Percentiles rank a stretch among this genome's conserved stretches.
phyloP scores from a whole-genome alignment of 2,888 invertebrate species.

The Nymphalis urticae region DNA sequence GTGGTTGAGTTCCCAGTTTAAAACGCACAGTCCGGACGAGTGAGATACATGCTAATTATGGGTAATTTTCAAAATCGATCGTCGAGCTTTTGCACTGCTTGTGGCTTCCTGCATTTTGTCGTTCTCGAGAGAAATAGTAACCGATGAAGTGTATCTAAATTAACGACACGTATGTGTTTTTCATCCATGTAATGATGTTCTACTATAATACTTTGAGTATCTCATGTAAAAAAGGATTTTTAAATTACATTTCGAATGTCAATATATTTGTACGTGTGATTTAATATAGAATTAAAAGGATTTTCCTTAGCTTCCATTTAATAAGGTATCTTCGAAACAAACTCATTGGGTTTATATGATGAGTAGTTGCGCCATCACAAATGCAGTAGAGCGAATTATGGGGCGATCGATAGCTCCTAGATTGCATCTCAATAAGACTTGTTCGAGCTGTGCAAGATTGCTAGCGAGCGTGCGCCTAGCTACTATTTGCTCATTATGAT shows the following conservation, averaged over 20 bases:
- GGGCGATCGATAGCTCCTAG: conserved; percentile 75
- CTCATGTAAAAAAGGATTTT: no score
- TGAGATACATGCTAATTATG: conserved; percentile 79
- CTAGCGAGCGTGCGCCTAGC: conserved; percentile 59
- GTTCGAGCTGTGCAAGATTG: conserved; percentile 70
- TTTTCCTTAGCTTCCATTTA: conserved; percentile 68
- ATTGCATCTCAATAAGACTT: conserved; percentile 79
- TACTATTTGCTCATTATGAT: conserved; percentile 67
- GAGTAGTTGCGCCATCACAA: conserved; percentile 70
- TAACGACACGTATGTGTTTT: background rate
- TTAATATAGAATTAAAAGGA: conserved; percentile 25
- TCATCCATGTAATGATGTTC: background rate
- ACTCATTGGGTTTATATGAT: conserved; percentile 63
- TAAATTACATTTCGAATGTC: no score
- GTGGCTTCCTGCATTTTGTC: conserved; percentile 74
- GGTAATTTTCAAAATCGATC: conserved; percentile 81
- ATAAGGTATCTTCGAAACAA: conserved; percentile 73
- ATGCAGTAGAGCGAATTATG: conserved; percentile 77
- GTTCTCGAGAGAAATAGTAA: conserved; percentile 24
- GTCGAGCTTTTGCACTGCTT: conserved; percentile 72
- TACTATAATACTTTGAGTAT: background rate
- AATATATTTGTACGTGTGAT: conserved; percentile 13
- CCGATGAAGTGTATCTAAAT: conserved; percentile 13
- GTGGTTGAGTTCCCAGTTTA: conserved; percentile 74
- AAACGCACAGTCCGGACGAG: conserved; percentile 72